A percentile compares a stretch with the other conserved stretches of the same genome.
Evolutionary conservation across 64 coral and sea anemone genomes (phyloP).

Genomic region (Orbicella faveolata): DNA sequence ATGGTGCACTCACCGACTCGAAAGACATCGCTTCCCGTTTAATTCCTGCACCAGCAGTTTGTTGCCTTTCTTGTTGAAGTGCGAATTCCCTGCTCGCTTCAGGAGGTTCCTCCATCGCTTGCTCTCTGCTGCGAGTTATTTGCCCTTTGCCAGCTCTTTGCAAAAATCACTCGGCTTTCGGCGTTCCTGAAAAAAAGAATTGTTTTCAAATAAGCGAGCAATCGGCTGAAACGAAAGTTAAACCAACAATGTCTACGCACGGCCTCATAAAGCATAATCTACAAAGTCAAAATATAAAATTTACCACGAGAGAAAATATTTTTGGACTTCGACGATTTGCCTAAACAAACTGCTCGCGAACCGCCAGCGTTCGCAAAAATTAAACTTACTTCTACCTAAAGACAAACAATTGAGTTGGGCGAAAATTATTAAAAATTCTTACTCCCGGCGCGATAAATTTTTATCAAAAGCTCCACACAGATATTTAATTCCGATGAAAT

Average conservation of each 20-base stretch:
- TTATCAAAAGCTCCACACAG: conserved; percentile 48
- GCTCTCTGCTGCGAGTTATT: conserved; percentile 35
- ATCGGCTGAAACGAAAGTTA: conserved; percentile 40
- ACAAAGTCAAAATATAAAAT: conserved; percentile 39
- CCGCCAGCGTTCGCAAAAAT: neutral
- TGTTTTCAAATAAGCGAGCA: conserved; percentile 41
- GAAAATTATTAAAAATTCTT: conserved; percentile 46
- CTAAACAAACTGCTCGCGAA: conserved; percentile 10
- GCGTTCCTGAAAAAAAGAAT: conserved; percentile 13
- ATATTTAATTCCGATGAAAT: conserved; percentile 60
- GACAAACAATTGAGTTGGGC: conserved; percentile 23
- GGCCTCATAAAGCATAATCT: conserved; percentile 28
- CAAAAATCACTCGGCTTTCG: conserved; percentile 8
- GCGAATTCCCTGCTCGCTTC: conserved; percentile 58
- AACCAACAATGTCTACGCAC: conserved; percentile 34
- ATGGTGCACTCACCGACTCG: conserved; percentile 42
- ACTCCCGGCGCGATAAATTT: conserved; percentile 42
- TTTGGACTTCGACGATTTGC: neutral
- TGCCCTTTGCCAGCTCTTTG: conserved; percentile 44
- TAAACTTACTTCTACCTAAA: conserved; percentile 25
- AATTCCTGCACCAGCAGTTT: conserved; percentile 31
- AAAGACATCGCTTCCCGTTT: conserved; percentile 37
- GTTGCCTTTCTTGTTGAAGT: conserved; percentile 44
- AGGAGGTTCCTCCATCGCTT: conserved; percentile 49
- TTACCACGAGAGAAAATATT: conserved; percentile 39